Percentiles rank a stretch among this genome's conserved stretches.
Conservation (phyloP, 1,140 invertebrate species). For the Diachasmimorpha longicaudata region DNA sequence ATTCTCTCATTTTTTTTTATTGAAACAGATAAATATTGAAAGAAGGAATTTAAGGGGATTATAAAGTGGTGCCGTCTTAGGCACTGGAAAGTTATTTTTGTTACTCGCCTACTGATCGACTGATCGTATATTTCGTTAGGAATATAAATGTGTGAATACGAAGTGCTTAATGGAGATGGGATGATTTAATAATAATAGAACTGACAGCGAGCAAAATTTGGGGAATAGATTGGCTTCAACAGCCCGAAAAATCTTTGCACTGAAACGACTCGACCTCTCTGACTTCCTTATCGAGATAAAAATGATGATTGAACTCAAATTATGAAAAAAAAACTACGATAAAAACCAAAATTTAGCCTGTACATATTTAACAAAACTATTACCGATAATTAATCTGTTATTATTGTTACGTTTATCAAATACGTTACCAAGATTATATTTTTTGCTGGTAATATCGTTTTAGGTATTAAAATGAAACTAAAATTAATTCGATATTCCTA, state of each 20-base stretch:
- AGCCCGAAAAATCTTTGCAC: too few relatives aligned
- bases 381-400: constrained; percentile 54
- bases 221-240: too few relatives aligned
- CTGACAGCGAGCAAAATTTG: too few relatives aligned
- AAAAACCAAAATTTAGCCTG: constrained; percentile 54
- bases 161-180: constrained; percentile 3
- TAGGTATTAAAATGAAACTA: constrained; percentile 1
- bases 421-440: constrained; percentile 58
- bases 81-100: constrained; percentile 27
- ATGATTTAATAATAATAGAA: background rate
- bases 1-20: background rate
- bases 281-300: background rate
- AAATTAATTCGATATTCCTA: constrained; percentile 22
- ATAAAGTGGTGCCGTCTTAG: background rate
- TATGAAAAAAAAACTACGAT: constrained; percentile 27
- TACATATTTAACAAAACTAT: constrained; percentile 48
- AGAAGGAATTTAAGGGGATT: background rate
- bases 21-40: background rate
- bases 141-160: constrained; percentile 11
- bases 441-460: constrained; percentile 41
- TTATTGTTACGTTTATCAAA: constrained; percentile 56
- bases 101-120: constrained; percentile 27
- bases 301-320: background rate
- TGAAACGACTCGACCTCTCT: background rate
- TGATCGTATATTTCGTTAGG: constrained; percentile 25